Conservation (phyloP, 2,797 vertebrate genomes). For the Sebastes nivosus region DNA sequence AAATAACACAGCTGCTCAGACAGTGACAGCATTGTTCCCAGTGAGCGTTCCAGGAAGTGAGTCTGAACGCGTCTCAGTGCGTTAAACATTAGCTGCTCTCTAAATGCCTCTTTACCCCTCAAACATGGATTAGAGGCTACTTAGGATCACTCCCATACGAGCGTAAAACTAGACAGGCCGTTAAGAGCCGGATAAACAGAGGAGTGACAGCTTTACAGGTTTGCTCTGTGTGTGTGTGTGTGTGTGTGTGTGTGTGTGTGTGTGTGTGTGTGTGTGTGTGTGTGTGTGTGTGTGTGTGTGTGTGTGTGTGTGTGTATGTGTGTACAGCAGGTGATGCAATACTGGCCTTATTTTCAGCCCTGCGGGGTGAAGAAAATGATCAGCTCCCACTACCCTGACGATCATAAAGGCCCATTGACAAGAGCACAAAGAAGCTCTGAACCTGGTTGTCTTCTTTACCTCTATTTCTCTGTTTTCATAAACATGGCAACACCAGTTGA, state of each 20-base stretch:
- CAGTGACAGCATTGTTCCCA: constrained; percentile 63
- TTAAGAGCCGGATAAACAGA: constrained; percentile 26
- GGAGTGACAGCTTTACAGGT: constrained; percentile 38
- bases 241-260: not conserved
- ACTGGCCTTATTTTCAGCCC: not conserved
- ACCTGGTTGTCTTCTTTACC: not conserved
- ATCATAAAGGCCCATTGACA: not conserved
- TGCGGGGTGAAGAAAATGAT: not conserved
- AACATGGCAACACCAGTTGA: not conserved
- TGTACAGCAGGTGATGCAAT: not conserved
- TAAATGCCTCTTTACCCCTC: constrained; percentile 52
- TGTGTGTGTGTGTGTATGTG: not conserved
- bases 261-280: not conserved
- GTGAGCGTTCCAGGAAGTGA: constrained; percentile 53
- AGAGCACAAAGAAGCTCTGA: not conserved
- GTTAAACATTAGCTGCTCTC: constrained; percentile 68
- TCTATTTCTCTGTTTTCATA: not conserved
- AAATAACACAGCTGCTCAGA: constrained; percentile 47
- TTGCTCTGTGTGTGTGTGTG: not conserved
- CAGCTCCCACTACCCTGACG: not conserved
- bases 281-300: not conserved
- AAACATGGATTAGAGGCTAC: constrained; percentile 63
- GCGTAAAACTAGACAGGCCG: constrained; percentile 45
- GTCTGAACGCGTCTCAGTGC: constrained; percentile 28
- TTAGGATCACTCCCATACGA: constrained; percentile 49